Percentiles rank a stretch among this genome's conserved stretches.
Evolutionary conservation across 2,888 invertebrate species (phyloP).

Genomic region (Eupithecia pulchellata): DNA sequence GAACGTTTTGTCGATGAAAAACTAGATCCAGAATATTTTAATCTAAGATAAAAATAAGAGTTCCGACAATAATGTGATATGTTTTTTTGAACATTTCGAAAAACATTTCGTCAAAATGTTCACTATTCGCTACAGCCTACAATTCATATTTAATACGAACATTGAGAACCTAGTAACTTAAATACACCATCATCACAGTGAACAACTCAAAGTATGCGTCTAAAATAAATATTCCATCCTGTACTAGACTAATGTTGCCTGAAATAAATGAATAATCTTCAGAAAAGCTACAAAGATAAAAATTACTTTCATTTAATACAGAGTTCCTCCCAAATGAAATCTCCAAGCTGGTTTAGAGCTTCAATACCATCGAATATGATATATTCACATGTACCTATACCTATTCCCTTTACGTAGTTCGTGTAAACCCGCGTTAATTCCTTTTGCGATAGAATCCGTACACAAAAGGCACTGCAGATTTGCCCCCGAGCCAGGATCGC

Average conservation of each 20-base stretch:
- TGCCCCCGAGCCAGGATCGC: slow-evolving; percentile 28
- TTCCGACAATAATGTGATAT: no score
- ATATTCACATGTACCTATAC: background rate
- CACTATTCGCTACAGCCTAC: background rate
- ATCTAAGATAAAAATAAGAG: background rate
- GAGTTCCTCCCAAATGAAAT: background rate
- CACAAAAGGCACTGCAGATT: slow-evolving; percentile 24
- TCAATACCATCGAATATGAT: slow-evolving; percentile 13
- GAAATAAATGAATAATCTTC: no score
- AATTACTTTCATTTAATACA: no score
- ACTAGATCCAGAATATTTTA: background rate
- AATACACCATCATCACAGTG: background rate
- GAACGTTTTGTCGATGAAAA: slow-evolving; percentile 12
- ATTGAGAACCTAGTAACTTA: background rate
- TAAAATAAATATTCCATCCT: no score
- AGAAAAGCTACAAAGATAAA: no score
- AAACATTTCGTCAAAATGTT: background rate
- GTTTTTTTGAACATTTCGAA: no score
- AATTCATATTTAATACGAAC: background rate
- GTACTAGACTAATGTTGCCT: no score
- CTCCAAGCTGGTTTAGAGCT: background rate
- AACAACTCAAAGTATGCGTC: background rate
- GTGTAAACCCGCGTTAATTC: slow-evolving; percentile 29
- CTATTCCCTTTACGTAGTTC: slow-evolving; percentile 2
- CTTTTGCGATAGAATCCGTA: slow-evolving; percentile 16